Evolutionary conservation across 2,113 vertebrate species (phyloP).

Genomic region (Lepisosteus oculatus): DNA sequence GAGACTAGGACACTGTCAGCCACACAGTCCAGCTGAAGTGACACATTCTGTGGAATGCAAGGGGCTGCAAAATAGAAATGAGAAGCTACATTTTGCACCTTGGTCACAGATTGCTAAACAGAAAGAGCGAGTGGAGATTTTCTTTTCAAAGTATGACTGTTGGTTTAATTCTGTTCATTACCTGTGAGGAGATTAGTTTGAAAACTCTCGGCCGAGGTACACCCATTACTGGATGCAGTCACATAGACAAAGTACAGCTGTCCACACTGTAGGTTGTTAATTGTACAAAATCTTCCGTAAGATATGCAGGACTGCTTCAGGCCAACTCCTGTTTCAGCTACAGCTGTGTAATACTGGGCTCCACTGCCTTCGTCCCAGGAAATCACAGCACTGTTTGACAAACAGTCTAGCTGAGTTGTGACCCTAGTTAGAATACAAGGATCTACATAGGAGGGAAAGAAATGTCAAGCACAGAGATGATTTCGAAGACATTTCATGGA

Average conservation of each 20-base stretch:
- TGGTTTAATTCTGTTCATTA: neutral
- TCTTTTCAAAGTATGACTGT: too few relatives aligned
- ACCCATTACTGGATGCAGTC: neutral
- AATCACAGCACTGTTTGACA: constrained; percentile 3
- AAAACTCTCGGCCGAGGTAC: neutral
- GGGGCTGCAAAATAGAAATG: constrained; percentile 47
- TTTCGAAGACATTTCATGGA: too few relatives aligned
- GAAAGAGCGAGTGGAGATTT: too few relatives aligned
- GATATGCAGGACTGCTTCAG: constrained; percentile 15
- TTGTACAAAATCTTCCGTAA: constrained; percentile 11
- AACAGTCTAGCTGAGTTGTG: constrained; percentile 1
- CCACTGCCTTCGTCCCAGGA: constrained; percentile 16
- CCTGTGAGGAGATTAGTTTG: neutral
- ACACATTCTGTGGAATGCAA: constrained; percentile 58
- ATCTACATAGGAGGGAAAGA: neutral
- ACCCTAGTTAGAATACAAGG: constrained; percentile 20
- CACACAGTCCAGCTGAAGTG: constrained; percentile 46
- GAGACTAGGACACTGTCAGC: constrained; percentile 46
- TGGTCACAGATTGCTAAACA: too few relatives aligned
- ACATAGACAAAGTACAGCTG: constrained; percentile 20
- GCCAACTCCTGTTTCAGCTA: constrained; percentile 1
- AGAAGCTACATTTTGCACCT: too few relatives aligned
- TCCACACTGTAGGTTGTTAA: constrained; percentile 29
- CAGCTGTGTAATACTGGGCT: constrained; percentile 13
- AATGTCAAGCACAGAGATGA: neutral